phyloP scores from a whole-genome alignment of 35 echinoderm and acorn worm genomes.

The Anneissia japonica region DNA sequence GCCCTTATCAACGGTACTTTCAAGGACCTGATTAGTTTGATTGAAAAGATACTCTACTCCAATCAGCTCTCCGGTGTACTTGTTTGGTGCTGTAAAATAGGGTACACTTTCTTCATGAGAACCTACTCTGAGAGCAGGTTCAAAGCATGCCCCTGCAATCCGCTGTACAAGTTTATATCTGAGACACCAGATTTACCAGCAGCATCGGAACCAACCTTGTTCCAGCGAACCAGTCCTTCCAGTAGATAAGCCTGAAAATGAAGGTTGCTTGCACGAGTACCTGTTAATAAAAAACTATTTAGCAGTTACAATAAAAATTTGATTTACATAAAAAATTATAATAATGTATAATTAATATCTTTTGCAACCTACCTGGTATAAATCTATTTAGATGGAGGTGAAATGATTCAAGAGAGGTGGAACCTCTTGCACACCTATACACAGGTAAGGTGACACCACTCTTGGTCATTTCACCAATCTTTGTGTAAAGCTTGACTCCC shows the following conservation, averaged over 20 bases:
- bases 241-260: slow-evolving; percentile 66
- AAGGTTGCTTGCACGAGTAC: slow-evolving; percentile 31
- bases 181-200: neutral
- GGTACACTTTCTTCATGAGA: slow-evolving; percentile 16
- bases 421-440: slow-evolving; percentile 54
- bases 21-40: slow-evolving; percentile 9
- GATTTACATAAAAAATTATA: neutral
- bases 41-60: slow-evolving; percentile 65
- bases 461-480: slow-evolving; percentile 34
- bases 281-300: slow-evolving; percentile 6
- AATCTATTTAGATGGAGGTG: slow-evolving; percentile 62
- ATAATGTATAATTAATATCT: neutral
- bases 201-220: slow-evolving; percentile 14
- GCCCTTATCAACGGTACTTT: too few species aligned
- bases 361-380: slow-evolving; percentile 41
- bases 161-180: neutral
- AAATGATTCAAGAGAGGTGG: slow-evolving; percentile 66
- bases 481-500: slow-evolving; percentile 55
- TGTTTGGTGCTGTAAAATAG: neutral
- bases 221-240: slow-evolving; percentile 48
- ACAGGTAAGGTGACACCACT: slow-evolving; percentile 41
- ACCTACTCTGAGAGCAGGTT: slow-evolving; percentile 11
- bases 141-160: neutral
- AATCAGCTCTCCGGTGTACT: slow-evolving; percentile 55
- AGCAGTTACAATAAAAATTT: neutral